phyloP scores from a whole-genome alignment of 2,113 vertebrate species.

The Hyaena hyaena region DNA sequence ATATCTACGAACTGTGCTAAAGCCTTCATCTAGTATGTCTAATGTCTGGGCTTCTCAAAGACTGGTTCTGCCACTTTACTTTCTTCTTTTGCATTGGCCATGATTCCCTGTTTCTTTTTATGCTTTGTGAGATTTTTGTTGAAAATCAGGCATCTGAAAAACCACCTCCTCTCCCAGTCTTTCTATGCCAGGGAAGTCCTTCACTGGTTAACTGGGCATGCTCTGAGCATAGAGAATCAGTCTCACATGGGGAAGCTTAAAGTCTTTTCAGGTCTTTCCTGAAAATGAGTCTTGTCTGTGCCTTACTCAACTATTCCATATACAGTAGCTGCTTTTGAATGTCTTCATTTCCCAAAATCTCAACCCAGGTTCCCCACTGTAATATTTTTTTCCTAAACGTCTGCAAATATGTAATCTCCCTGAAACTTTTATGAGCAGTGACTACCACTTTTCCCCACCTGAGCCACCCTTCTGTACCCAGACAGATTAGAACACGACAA shows the following conservation, averaged over 20 bases:
- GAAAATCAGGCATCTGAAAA: background rate
- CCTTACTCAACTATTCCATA: too few species aligned
- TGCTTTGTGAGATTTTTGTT: background rate
- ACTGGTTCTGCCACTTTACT: background rate
- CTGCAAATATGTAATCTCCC: background rate
- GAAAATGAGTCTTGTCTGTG: too few species aligned
- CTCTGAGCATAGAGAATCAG: background rate
- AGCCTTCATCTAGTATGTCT: background rate
- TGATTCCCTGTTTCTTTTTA: background rate
- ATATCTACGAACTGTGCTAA: background rate
- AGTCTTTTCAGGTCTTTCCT: too few species aligned
- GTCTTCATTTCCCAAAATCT: background rate
- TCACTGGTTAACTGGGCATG: background rate
- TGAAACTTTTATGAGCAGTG: background rate
- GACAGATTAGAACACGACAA: background rate
- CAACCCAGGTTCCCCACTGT: background rate
- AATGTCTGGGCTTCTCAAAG: background rate
- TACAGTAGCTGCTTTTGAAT: too few species aligned
- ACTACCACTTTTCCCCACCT: background rate
- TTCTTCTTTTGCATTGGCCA: background rate
- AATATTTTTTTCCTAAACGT: too few species aligned
- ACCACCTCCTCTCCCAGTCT: background rate
- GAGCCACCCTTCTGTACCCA: background rate
- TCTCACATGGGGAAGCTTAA: too few species aligned
- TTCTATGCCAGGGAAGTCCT: background rate